These are phyloP conservation scores for Spinus pinus DNA, from an alignment of 2,797 vertebrate genomes.

Conservation along the genomic window DNA sequence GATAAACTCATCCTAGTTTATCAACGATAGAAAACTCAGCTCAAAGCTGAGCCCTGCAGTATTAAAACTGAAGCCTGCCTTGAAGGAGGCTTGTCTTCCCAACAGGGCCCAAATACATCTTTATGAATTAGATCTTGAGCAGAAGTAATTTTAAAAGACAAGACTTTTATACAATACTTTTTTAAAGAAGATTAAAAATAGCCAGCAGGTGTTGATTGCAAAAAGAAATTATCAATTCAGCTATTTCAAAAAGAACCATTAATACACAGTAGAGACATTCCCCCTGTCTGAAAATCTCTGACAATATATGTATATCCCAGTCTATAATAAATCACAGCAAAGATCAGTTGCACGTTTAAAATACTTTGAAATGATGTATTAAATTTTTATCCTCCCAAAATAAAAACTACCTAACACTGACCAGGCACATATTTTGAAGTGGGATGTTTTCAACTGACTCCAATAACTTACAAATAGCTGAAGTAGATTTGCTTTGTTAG, in stretches of 20 bases:
- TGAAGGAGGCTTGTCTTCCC: neutral
- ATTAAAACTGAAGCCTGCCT: neutral
- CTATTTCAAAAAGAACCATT: neutral
- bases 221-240: neutral
- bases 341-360: neutral
- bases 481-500: neutral
- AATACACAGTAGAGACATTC: neutral
- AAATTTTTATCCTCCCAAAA: neutral
- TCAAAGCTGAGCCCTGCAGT: neutral
- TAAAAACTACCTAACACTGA: neutral
- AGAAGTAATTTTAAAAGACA: neutral
- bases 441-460: neutral
- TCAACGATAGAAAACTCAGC: neutral
- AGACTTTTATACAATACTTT: neutral
- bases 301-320: neutral
- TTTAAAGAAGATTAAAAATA: neutral
- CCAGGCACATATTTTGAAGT: neutral
- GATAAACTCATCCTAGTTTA: neutral
- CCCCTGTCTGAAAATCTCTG: neutral
- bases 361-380: neutral
- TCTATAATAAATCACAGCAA: neutral
- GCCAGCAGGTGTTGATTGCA: neutral
- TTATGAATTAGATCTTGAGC: neutral
- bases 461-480: conserved; percentile 14
- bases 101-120: neutral